A percentile compares a stretch with the other conserved stretches of the same genome.
These are phyloP conservation scores for Ceyx cyanopectus DNA, from an alignment of 2,113 vertebrate species.

Conservation along the genomic window DNA sequence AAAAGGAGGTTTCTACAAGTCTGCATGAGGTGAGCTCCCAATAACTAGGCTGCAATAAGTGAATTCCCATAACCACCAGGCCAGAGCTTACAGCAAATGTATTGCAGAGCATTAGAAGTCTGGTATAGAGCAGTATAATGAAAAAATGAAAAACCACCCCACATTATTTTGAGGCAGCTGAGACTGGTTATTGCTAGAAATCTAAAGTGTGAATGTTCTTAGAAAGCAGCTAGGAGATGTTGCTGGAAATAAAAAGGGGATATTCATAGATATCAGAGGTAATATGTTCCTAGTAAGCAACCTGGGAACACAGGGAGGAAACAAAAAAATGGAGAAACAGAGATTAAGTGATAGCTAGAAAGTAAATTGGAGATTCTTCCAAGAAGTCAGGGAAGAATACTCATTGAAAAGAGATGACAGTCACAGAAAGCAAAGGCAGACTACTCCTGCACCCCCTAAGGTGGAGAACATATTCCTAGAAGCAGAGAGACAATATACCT, in stretches of 20 bases:
- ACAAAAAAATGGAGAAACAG: background rate
- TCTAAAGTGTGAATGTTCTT: background rate
- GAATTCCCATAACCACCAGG: background rate
- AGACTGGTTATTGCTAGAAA: background rate
- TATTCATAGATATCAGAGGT: background rate
- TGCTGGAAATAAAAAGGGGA: background rate
- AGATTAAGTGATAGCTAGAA: rapidly evolving
- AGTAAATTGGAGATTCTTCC: background rate
- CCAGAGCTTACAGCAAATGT: background rate
- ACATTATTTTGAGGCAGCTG: background rate
- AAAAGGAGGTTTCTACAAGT: background rate
- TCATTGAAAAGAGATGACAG: background rate
- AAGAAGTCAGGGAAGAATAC: background rate
- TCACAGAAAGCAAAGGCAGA: background rate
- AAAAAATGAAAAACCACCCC: background rate
- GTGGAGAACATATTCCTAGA: background rate
- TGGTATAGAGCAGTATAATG: background rate
- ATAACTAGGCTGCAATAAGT: background rate
- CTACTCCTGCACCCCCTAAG: background rate
- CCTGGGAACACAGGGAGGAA: background rate
- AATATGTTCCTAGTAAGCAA: background rate
- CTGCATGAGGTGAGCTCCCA: background rate
- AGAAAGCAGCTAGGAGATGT: background rate
- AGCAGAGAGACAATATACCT: background rate
- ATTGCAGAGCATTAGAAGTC: background rate